Evolutionary conservation across 1,140 invertebrate genomes (phyloP).

Genomic region (Delia radicum): DNA sequence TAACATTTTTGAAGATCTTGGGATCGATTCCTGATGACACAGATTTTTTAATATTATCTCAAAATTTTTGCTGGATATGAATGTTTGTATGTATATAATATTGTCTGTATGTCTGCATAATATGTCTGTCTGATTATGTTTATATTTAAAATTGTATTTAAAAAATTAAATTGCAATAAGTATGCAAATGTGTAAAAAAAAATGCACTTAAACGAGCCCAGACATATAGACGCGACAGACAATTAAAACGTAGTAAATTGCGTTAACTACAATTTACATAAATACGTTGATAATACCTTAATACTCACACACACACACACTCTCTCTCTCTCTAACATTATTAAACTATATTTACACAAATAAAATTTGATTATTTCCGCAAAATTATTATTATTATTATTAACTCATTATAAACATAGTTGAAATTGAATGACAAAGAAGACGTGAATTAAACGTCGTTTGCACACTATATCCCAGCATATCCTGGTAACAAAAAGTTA

Average conservation of each 20-base stretch:
- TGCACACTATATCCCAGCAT: neutral
- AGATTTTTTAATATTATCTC: no score
- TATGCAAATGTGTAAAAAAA: neutral
- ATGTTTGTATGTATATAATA: neutral
- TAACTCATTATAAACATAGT: slow-evolving; percentile 5
- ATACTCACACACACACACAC: no score
- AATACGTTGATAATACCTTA: no score
- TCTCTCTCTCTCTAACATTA: no score
- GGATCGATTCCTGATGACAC: no score
- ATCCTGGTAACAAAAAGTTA: neutral
- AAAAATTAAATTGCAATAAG: slow-evolving; percentile 2
- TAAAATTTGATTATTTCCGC: slow-evolving; percentile 1
- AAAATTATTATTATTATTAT: neutral
- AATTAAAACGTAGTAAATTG: neutral
- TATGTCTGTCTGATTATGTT: neutral
- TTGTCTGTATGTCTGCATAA: neutral
- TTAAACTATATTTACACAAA: neutral
- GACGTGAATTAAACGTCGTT: neutral
- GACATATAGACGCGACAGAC: neutral
- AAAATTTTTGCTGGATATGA: no score
- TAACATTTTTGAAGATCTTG: no score
- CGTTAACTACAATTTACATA: neutral
- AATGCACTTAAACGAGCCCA: neutral
- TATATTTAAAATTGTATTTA: neutral
- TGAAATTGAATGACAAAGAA: neutral